Evolutionary conservation across 1,140 invertebrate species (phyloP).

Genomic region (Heliothis virescens): DNA sequence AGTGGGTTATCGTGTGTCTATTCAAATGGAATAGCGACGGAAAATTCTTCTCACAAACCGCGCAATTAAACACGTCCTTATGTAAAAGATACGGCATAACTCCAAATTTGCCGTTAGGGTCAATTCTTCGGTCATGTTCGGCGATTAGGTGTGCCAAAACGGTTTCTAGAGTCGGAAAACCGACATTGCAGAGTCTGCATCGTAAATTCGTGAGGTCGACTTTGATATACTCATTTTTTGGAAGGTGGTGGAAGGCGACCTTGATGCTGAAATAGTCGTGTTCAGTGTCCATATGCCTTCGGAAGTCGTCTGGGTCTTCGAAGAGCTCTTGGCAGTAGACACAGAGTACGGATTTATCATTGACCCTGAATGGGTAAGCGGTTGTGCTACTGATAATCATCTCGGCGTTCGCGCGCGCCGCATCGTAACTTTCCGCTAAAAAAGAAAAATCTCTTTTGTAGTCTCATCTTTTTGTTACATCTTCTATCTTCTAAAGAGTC

Average conservation of each 20-base stretch:
- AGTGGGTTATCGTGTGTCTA: slow-evolving; percentile 78
- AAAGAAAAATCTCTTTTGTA: slow-evolving; percentile 68
- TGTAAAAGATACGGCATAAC: slow-evolving; percentile 75
- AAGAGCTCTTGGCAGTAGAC: slow-evolving; percentile 80
- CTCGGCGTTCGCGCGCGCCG: slow-evolving; percentile 75
- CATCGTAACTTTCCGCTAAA: slow-evolving; percentile 77
- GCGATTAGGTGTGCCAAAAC: slow-evolving; percentile 64
- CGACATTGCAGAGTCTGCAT: slow-evolving; percentile 67
- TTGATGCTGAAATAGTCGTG: slow-evolving; percentile 71
- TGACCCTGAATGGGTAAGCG: slow-evolving; percentile 78
- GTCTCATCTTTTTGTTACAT: not conserved
- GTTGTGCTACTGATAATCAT: slow-evolving; percentile 73
- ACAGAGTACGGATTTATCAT: slow-evolving; percentile 80
- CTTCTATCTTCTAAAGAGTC: slow-evolving; percentile 13
- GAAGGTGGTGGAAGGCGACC: slow-evolving; percentile 75
- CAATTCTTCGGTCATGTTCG: slow-evolving; percentile 61
- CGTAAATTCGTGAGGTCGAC: slow-evolving; percentile 72
- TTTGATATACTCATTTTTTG: slow-evolving; percentile 78
- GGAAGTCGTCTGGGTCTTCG: slow-evolving; percentile 73
- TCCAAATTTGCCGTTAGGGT: slow-evolving; percentile 68
- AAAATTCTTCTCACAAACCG: slow-evolving; percentile 71
- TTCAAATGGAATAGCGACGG: slow-evolving; percentile 76
- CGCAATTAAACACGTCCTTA: slow-evolving; percentile 68
- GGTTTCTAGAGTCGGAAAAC: slow-evolving; percentile 58
- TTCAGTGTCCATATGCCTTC: slow-evolving; percentile 74